Base-by-base conservation (phyloP, 2,888 invertebrate species). In the Neoscelio sp. region DNA sequence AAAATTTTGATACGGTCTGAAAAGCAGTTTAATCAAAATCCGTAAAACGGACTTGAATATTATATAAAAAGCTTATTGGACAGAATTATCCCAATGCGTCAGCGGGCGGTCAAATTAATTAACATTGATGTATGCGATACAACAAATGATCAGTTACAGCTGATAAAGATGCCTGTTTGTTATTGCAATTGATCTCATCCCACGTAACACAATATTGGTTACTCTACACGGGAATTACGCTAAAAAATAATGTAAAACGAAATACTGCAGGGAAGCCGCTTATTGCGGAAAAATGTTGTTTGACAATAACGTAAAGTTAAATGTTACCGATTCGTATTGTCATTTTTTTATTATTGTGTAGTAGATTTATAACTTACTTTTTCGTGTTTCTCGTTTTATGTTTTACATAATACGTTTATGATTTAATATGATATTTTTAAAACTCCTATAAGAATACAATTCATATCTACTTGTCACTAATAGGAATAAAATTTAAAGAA, bases 51-150 rank as follows among this genome's bases (percentile, higher is more conserved):
- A 4, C 10, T 65, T 12, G 50, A 38, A 46, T 20, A 60, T 60
- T 65, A 52, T 28, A 62, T 68, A 71, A 64, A 64, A 42, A 40
- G n/a, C 12, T 54, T 23, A 48, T 46, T 70, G 46, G 48, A 42
- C 18, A 23, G 62, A 76, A 70, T 54, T 35, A 30, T 48, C n/a
- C 35, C 40, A 33, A 42, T 78, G 56, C 65, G 71, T 78, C 77
- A 78, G 65, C 54, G 28, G 5, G 7, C 71, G 71, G 77, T 71
- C 77, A 78, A 71, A 71, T 78, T 44, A 71, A 71, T 78, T 65
- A 71, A 78, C 77, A 71, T 78, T 78, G 58, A 52, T 58, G 62
- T 38, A n/a, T 18, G 56, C 13, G 1, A 26, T 46, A 15, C 10
- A 58, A 56, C 64, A 64, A 58, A 64, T 46, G 12, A 26, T 50